Evolutionary conservation across 2,113 vertebrate genomes (phyloP).

Genomic region (Cyprinodon brontotheroides): DNA sequence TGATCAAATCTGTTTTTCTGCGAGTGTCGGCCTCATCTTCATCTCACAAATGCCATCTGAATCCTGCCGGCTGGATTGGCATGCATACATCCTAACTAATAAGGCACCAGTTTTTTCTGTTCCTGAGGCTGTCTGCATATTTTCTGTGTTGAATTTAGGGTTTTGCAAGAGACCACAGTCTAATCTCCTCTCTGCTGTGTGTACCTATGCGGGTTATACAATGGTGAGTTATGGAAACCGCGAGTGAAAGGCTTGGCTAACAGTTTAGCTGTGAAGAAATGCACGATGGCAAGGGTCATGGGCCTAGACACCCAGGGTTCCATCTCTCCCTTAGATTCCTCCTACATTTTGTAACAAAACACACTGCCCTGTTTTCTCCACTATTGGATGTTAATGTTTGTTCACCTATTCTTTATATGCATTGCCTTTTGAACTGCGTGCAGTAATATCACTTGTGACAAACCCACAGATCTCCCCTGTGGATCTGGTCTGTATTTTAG

Average conservation of each 20-base stretch:
- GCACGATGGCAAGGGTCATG: neutral
- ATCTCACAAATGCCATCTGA: conserved; percentile 25
- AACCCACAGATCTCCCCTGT: too few relatives aligned
- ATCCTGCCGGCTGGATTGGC: conserved; percentile 38
- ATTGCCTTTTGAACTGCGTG: too few relatives aligned
- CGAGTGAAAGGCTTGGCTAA: conserved; percentile 26
- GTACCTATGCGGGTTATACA: conserved; percentile 26
- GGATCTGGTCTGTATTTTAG: too few relatives aligned
- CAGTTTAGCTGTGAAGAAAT: conserved; percentile 27
- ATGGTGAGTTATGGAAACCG: conserved; percentile 37
- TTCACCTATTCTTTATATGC: too few relatives aligned
- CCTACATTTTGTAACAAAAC: too few relatives aligned
- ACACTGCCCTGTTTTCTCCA: too few relatives aligned
- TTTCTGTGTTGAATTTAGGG: conserved; percentile 28
- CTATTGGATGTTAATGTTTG: too few relatives aligned
- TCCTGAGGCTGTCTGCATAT: conserved; percentile 26
- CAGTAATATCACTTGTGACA: too few relatives aligned
- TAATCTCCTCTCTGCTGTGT: conserved; percentile 29
- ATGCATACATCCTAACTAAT: conserved; percentile 39
- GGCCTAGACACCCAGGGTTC: neutral
- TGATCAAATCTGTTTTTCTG: conserved; percentile 62
- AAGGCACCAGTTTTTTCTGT: conserved; percentile 25
- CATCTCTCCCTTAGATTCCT: neutral
- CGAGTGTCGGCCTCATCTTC: conserved; percentile 34
- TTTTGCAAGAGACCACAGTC: conserved; percentile 27